A percentile compares a stretch with the other conserved stretches of the same genome.
Conservation (phyloP, 1,140 invertebrate species). For the Drosophila burlai region DNA sequence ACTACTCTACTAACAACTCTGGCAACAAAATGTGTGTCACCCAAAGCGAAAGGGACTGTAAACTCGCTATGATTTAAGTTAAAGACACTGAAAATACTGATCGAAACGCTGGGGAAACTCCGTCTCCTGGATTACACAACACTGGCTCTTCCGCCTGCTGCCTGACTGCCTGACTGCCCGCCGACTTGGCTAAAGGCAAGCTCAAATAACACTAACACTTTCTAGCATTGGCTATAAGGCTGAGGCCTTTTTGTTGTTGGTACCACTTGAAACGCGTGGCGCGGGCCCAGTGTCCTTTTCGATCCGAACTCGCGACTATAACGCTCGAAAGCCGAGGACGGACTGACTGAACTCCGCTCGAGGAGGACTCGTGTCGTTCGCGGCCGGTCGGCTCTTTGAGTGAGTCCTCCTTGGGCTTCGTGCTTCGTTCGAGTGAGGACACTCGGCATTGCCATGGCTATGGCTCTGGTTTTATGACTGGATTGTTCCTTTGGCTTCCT, state of each 20-base stretch:
- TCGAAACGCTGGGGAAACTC: constrained; percentile 4
- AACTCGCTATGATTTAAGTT: not conserved
- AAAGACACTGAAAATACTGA: not conserved
- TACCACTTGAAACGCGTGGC: constrained; percentile 28
- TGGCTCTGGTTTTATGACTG: constrained; percentile 23
- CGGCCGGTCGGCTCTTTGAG: constrained; percentile 39
- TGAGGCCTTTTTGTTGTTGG: constrained; percentile 35
- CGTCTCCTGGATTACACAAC: constrained; percentile 32
- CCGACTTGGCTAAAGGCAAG: constrained; percentile 33
- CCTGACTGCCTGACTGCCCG: constrained; percentile 1
- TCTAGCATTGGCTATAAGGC: constrained; percentile 38
- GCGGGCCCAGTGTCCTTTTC: constrained; percentile 20
- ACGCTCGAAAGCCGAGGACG: constrained; percentile 77
- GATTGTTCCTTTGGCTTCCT: constrained; percentile 28
- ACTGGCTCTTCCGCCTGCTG: constrained; percentile 11
- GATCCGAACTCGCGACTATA: constrained; percentile 63
- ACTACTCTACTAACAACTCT: constrained; percentile 44
- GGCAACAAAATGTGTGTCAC: constrained; percentile 39
- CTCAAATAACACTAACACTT: constrained; percentile 38
- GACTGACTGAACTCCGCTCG: constrained; percentile 51
- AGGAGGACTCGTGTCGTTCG: constrained; percentile 32
- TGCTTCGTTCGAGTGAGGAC: constrained; percentile 42
- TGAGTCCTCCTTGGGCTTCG: constrained; percentile 5
- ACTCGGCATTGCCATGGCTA: constrained; percentile 17
- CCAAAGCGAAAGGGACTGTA: not conserved